A percentile compares a stretch with the other conserved stretches of the same genome.
Conservation (phyloP, 1,140 invertebrate species). For the Elysia chlorotica region DNA sequence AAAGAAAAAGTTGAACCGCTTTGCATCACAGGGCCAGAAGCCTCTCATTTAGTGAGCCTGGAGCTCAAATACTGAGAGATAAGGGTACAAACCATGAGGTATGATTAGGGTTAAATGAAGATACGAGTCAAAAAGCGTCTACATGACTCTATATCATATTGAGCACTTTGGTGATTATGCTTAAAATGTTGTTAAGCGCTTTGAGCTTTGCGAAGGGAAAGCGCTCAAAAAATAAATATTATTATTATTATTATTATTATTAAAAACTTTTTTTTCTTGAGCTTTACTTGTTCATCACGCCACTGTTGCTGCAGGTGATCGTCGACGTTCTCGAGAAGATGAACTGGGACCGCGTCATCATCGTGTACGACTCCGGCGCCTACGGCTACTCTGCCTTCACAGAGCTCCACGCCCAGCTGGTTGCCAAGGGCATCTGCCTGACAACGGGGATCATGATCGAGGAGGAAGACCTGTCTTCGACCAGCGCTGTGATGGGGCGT, state of each 20-base stretch:
- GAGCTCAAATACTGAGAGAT: too few relatives aligned
- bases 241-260: neutral
- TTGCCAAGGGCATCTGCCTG: constrained; percentile 43
- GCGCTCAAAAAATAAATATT: too few relatives aligned
- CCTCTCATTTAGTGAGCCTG: too few relatives aligned
- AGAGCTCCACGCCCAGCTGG: constrained; percentile 43
- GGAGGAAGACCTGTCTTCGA: constrained; percentile 24
- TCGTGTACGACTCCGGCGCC: constrained; percentile 59
- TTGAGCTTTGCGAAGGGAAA: too few relatives aligned
- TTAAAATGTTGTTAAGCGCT: too few relatives aligned
- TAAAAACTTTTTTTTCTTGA: neutral
- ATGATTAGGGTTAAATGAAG: too few relatives aligned
- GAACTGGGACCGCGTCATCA: constrained; percentile 60
- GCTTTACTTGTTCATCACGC: constrained; percentile 1
- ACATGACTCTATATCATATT: too few relatives aligned
- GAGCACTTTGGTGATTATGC: too few relatives aligned
- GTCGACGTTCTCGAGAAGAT: constrained; percentile 56
- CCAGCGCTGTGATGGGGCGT: constrained; percentile 27
- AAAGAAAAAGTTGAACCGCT: too few relatives aligned
- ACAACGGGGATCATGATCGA: constrained; percentile 39
- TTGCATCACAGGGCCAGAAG: too few relatives aligned
- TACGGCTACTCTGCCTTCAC: constrained; percentile 48
- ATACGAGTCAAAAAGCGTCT: too few relatives aligned
- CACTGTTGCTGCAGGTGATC: constrained; percentile 46
- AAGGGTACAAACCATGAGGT: too few relatives aligned